Evolutionary conservation across 2,888 invertebrate genomes (phyloP), one percentile per base, ranked within the genome.

Genomic region (Linnaemya tessellans): DNA sequence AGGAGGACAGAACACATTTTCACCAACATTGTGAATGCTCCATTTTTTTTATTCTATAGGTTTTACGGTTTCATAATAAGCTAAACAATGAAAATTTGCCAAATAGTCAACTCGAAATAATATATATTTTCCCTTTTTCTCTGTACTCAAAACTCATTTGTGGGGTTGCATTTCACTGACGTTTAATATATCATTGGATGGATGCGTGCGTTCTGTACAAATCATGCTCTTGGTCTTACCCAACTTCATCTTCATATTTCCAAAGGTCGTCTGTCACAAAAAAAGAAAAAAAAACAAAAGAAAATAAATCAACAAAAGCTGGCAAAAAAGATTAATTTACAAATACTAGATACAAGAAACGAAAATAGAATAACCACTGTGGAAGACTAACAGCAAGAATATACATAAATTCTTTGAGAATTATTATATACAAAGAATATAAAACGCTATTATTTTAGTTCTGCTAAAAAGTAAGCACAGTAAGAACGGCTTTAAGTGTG

Each of bases 291-390:
- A 84, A 65, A 78, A 84, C 51, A 84, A 81, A 68, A 68, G 49
- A 78, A 79, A 85, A 54, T 74, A 84, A 84, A 84, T 81, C 81
- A 84, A 80, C 81, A 78, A 79, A 73, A 74, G 62, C 73, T 65
- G 58, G 79, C 73, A 78, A 79, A 73, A 74, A 78, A 81, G 78
- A 84, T 78, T 84, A 68, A 84, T 73, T 25, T 74, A 43, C 56
- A 74, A 68, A 79, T 43, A 58, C 67, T 56, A 74, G 75, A 74
- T 82, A 74, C 56, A 79, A 79, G 46, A 60, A 73, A 30, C 51
- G 64, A 78, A 13, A 51, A 67, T 46, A 78, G 51, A 41, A 73
- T 68, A 84, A 74, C 43, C 71, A 71, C 79, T 75, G 70, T 82
- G 78, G 79, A 82, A 82, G 74, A 67, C 78, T 30, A 64, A 60